Evolutionary conservation across 2,888 invertebrate species (phyloP).

Genomic region (Pachliopta kotzebuea): DNA sequence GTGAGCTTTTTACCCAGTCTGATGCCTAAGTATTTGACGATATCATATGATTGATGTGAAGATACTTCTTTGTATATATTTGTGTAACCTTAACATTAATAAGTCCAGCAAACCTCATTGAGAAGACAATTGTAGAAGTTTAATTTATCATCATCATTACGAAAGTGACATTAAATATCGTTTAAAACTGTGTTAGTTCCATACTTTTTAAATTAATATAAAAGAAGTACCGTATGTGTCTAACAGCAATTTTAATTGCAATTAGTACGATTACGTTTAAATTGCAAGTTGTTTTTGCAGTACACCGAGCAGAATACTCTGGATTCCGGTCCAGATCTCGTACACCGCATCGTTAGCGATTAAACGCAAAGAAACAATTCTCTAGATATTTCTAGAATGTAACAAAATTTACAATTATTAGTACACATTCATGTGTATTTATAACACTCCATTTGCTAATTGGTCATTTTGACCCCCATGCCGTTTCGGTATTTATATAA

Average conservation of each 20-base stretch:
- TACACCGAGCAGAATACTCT: slow-evolving; percentile 21
- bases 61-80: no score
- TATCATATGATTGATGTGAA: no score
- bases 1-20: no score
- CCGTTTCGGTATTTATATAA: no score
- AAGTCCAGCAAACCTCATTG: no score
- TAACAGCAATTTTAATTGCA: slow-evolving; percentile 25
- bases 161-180: background rate
- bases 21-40: no score
- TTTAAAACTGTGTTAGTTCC: slow-evolving; percentile 3
- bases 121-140: no score
- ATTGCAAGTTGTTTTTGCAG: slow-evolving; percentile 26
- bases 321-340: slow-evolving; percentile 17
- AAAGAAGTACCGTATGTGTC: slow-evolving; percentile 9
- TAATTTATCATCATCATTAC: background rate
- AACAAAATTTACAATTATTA: background rate
- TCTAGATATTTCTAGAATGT: background rate
- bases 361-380: background rate
- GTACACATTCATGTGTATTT: no score
- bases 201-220: slow-evolving; percentile 3
- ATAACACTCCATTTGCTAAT: no score
- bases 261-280: slow-evolving; percentile 21
- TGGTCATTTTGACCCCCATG: no score
- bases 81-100: no score
- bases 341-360: background rate